Percentiles rank a stretch among this genome's conserved stretches.
phyloP scores from a whole-genome alignment of 2,113 vertebrate genomes.

The Triplophysa dalaica region DNA sequence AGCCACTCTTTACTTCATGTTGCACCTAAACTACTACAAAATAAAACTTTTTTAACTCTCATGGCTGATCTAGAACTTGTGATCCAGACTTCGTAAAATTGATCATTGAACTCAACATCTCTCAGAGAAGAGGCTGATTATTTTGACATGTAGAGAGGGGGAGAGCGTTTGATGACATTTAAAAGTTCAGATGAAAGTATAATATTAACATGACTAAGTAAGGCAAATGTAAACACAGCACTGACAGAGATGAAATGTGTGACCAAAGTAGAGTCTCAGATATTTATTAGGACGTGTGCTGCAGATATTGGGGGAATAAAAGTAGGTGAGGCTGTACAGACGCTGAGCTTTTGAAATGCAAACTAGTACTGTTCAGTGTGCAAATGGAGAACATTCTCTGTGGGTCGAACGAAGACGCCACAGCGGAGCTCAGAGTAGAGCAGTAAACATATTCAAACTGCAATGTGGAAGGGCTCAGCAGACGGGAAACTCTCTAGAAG shows the following conservation, averaged over 20 bases:
- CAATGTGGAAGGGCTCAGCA: neutral
- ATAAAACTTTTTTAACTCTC: too few relatives aligned
- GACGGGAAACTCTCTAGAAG: neutral
- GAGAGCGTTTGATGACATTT: neutral
- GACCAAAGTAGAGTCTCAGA: neutral
- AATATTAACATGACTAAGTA: neutral
- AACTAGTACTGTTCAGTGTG: constrained; percentile 17
- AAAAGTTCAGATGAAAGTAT: neutral
- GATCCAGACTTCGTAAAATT: neutral
- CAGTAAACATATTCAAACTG: constrained; percentile 32
- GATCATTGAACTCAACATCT: neutral
- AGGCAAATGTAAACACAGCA: neutral
- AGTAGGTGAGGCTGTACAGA: constrained; percentile 6
- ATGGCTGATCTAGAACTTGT: too few relatives aligned
- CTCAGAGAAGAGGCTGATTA: neutral
- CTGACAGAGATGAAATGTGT: neutral
- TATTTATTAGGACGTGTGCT: neutral
- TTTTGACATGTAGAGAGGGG: neutral
- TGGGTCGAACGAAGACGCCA: constrained; percentile 14
- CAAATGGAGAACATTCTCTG: constrained; percentile 11
- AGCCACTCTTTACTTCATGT: too few relatives aligned
- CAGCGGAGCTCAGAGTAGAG: constrained; percentile 7
- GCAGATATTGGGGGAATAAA: neutral
- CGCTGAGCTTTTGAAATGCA: constrained; percentile 29
- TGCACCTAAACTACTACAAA: too few relatives aligned